Percentiles rank a stretch among this genome's conserved stretches.
Evolutionary conservation across 2,797 vertebrate species (phyloP).

Genomic region (Sebastiscus tertius): DNA sequence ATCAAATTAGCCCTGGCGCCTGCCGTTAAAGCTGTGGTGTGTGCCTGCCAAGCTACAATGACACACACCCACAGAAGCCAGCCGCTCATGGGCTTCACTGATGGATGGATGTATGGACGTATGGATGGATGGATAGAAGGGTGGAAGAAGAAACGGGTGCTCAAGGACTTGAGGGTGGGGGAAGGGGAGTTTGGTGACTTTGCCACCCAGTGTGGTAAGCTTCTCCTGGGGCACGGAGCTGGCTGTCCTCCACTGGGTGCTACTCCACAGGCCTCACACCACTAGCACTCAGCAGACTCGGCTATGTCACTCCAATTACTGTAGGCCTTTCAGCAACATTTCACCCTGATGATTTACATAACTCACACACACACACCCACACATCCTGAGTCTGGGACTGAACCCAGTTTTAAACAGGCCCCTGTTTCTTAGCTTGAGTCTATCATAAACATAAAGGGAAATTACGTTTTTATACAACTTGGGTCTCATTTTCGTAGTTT

Average conservation of each 20-base stretch:
- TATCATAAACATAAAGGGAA: background rate
- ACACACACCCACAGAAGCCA: slow-evolving; percentile 75
- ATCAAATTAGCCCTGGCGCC: slow-evolving; percentile 84
- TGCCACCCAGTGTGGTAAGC: slow-evolving; percentile 62
- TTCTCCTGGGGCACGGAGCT: slow-evolving; percentile 44
- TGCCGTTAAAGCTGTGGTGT: slow-evolving; percentile 71
- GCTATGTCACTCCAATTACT: slow-evolving; percentile 28
- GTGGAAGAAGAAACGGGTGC: slow-evolving; percentile 47
- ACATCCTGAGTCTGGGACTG: slow-evolving; percentile 15
- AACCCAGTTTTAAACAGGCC: background rate
- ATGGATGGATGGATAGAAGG: slow-evolving; percentile 28
- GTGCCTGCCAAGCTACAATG: slow-evolving; percentile 68
- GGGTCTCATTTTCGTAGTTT: background rate
- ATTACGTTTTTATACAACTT: background rate
- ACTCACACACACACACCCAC: background rate
- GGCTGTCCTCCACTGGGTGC: slow-evolving; percentile 42
- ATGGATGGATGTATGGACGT: slow-evolving; percentile 45
- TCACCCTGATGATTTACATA: slow-evolving; percentile 45
- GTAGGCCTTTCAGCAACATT: slow-evolving; percentile 36
- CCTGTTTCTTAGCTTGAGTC: background rate
- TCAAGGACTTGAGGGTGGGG: slow-evolving; percentile 35
- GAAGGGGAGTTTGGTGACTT: slow-evolving; percentile 62
- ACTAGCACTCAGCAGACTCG: slow-evolving; percentile 13
- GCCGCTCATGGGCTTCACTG: slow-evolving; percentile 70
- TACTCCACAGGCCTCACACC: slow-evolving; percentile 41